These are phyloP conservation scores for Podarcis raffonei DNA, from an alignment of 2,113 vertebrate genomes.

Conservation along the genomic window DNA sequence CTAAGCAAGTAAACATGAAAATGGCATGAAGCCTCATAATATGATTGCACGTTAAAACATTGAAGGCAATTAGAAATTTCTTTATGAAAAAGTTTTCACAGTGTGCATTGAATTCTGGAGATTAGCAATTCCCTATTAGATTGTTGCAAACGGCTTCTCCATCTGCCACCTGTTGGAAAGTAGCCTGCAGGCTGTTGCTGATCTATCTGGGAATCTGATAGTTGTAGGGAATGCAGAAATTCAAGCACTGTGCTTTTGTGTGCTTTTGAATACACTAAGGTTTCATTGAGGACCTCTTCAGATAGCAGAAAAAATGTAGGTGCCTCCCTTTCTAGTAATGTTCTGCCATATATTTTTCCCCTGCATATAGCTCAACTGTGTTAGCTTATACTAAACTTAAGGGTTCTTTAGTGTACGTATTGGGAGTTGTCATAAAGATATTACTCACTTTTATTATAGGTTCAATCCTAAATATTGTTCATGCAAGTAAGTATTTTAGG, in stretches of 20 bases:
- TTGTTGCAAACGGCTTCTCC: slow-evolving; percentile 16
- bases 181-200: slow-evolving; percentile 7
- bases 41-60: background rate
- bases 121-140: background rate
- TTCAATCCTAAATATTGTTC: background rate
- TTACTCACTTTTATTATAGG: background rate
- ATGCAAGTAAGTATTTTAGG: background rate
- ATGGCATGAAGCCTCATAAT: background rate
- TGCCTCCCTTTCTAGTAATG: background rate
- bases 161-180: slow-evolving; percentile 21
- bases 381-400: background rate
- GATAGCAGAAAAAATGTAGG: background rate
- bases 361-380: background rate
- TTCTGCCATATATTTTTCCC: background rate
- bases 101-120: background rate
- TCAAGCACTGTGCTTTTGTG: background rate
- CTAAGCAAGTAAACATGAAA: background rate
- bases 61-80: background rate
- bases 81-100: background rate
- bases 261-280: slow-evolving; percentile 13
- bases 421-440: background rate
- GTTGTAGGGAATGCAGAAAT: slow-evolving; percentile 7
- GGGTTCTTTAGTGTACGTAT: background rate
- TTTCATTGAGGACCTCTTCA: accelerated
- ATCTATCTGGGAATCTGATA: slow-evolving; percentile 20